Evolutionary conservation across 2,888 invertebrate species (phyloP).

Genomic region (Unio delphinus): DNA sequence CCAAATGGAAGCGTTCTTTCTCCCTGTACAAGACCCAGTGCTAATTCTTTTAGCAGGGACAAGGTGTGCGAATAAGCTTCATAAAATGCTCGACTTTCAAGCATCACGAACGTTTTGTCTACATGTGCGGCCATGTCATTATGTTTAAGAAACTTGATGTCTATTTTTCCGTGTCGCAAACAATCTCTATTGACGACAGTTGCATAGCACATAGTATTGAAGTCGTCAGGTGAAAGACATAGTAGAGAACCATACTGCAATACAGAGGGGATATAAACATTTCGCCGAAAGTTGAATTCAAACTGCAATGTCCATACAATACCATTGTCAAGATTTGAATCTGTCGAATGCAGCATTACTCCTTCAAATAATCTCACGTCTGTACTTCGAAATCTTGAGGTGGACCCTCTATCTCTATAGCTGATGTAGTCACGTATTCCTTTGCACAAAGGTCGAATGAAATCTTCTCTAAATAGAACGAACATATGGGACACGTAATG

Average conservation of each 20-base stretch:
- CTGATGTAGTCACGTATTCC: slow-evolving; percentile 76
- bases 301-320: slow-evolving; percentile 12
- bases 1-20: slow-evolving; percentile 77
- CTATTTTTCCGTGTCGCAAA: slow-evolving; percentile 17
- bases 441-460: slow-evolving; percentile 81
- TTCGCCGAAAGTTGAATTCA: neutral
- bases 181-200: slow-evolving; percentile 76
- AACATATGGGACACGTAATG: slow-evolving; percentile 86
- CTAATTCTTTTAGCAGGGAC: slow-evolving; percentile 77
- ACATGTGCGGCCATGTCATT: neutral
- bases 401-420: slow-evolving; percentile 13
- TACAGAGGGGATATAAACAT: no score
- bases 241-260: slow-evolving; percentile 81
- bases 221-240: slow-evolving; percentile 80
- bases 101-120: slow-evolving; percentile 74
- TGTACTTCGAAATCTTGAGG: slow-evolving; percentile 10
- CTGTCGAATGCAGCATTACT: neutral
- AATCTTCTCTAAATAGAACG: slow-evolving; percentile 85
- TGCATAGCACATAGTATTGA: slow-evolving; percentile 80
- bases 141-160: slow-evolving; percentile 5
- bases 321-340: slow-evolving; percentile 8
- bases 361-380: slow-evolving; percentile 12
- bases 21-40: slow-evolving; percentile 44
- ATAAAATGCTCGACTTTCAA: slow-evolving; percentile 84
- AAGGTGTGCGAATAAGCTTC: slow-evolving; percentile 84